Percentiles rank a stretch among this genome's conserved stretches.
These are phyloP conservation scores for Sinocyclocheilus anshuiensis DNA, from an alignment of 2,113 vertebrate species.

Conservation along the genomic window DNA sequence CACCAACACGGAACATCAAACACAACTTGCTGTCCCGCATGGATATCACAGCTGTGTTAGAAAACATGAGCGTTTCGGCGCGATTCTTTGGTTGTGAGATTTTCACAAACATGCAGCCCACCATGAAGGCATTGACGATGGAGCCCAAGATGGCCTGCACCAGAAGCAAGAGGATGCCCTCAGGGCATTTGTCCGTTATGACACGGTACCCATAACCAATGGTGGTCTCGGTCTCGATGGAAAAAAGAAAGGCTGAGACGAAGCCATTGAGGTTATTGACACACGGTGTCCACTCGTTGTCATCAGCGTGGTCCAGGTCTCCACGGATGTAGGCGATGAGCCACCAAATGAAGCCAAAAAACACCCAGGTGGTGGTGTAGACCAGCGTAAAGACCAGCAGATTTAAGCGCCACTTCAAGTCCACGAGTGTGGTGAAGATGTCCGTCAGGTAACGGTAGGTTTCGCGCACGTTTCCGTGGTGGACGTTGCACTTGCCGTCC, in stretches of 20 bases:
- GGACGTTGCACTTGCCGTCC: constrained; percentile 85
- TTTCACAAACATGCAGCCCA: constrained; percentile 91
- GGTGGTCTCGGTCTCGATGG: constrained; percentile 87
- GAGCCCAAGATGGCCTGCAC: constrained; percentile 88
- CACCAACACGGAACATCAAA: constrained; percentile 88
- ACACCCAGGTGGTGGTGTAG: constrained; percentile 86
- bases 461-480: constrained; percentile 84
- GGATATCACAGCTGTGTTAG: constrained; percentile 84
- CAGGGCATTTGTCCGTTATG: constrained; percentile 85
- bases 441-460: constrained; percentile 86
- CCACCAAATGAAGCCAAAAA: constrained; percentile 90
- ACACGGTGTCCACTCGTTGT: constrained; percentile 82
- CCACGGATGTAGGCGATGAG: constrained; percentile 84
- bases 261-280: constrained; percentile 89
- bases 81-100: constrained; percentile 89
- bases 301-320: constrained; percentile 82
- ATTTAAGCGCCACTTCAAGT: constrained; percentile 86
- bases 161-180: constrained; percentile 83
- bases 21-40: constrained; percentile 82
- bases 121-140: constrained; percentile 90
- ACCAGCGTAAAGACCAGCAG: constrained; percentile 85
- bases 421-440: constrained; percentile 87
- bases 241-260: constrained; percentile 86
- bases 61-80: constrained; percentile 86
- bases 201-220: constrained; percentile 87